Evolutionary conservation across 1,140 invertebrate genomes (phyloP).

Genomic region (Muscidifurax raptorellus): DNA sequence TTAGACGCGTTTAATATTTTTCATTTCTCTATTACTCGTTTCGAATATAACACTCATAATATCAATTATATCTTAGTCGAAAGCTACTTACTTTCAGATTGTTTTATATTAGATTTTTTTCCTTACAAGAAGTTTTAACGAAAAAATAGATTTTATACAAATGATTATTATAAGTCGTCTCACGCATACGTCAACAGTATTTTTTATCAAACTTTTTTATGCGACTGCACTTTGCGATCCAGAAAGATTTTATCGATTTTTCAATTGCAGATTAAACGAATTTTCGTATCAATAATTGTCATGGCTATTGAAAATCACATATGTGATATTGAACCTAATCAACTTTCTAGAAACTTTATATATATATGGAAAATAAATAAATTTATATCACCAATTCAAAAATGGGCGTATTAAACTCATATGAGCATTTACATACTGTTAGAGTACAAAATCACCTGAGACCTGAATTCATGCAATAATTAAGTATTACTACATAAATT

Average conservation of each 20-base stretch:
- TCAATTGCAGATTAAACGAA: background rate
- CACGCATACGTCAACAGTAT: constrained; percentile 25
- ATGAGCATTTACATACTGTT: background rate
- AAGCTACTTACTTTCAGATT: constrained; percentile 39
- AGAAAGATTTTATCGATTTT: background rate
- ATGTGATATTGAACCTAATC: too few species aligned
- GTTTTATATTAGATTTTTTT: constrained; percentile 30
- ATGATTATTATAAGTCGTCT: constrained; percentile 24
- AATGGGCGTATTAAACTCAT: too few species aligned
- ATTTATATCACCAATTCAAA: too few species aligned
- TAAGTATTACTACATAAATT: constrained; percentile 6
- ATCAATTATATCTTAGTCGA: constrained; percentile 25
- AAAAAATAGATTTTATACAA: constrained; percentile 34
- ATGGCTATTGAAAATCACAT: background rate
- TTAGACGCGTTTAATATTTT: background rate
- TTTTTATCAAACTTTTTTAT: background rate
- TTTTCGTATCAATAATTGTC: background rate
- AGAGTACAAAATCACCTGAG: background rate
- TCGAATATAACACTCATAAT: constrained; percentile 21
- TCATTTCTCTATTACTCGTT: background rate
- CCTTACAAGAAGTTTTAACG: constrained; percentile 17
- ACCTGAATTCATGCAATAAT: constrained; percentile 2
- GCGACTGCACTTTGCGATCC: constrained; percentile 2
- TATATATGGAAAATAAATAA: background rate
- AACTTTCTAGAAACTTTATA: background rate